Conservation (phyloP, 2,888 invertebrate species). For the Phania funesta region DNA sequence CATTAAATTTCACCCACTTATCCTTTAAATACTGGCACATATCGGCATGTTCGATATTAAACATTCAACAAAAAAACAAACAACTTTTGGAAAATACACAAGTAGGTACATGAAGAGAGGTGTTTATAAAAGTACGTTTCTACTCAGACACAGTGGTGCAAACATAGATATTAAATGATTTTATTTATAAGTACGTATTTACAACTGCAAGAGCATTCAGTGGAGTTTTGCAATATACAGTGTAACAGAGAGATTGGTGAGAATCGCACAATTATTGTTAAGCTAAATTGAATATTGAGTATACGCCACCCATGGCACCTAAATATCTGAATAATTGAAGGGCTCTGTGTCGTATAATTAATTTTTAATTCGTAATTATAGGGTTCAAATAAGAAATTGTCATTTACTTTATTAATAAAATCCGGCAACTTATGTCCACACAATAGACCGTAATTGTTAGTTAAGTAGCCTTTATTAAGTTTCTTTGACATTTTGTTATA, state of each 20-base stretch:
- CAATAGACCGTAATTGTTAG: no score
- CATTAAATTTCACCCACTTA: constrained; percentile 12
- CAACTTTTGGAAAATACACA: constrained; percentile 5
- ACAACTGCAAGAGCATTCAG: background rate
- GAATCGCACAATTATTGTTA: background rate
- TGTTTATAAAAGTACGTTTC: constrained; percentile 20
- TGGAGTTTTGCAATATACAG: background rate
- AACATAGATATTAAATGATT: background rate
- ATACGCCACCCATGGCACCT: background rate
- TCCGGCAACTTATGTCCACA: no score
- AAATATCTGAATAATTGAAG: no score
- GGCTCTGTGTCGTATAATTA: background rate
- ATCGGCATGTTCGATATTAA: background rate
- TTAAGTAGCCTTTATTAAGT: no score
- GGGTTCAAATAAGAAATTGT: no score
- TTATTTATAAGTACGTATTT: background rate
- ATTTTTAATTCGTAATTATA: no score
- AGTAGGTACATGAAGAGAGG: constrained; percentile 8
- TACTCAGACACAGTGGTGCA: background rate
- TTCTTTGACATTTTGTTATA: no score
- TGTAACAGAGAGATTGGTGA: background rate
- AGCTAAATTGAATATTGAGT: background rate
- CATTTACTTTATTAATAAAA: no score
- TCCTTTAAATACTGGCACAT: background rate
- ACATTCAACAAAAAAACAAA: constrained; percentile 4